Evolutionary conservation across 2,113 vertebrate genomes (phyloP).

Genomic region (Stigmatopora argus): DNA sequence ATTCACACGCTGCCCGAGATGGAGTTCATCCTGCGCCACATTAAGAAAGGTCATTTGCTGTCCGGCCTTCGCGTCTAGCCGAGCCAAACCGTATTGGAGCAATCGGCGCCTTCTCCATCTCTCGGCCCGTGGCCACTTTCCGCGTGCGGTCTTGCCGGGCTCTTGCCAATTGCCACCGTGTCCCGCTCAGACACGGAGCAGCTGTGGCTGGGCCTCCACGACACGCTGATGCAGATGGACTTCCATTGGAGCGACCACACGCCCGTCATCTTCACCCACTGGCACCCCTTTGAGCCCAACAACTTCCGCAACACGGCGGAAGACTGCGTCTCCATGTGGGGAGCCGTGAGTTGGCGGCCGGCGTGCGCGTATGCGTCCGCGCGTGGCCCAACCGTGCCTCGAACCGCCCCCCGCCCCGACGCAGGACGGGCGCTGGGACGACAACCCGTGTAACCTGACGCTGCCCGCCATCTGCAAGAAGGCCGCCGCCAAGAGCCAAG

Average conservation of each 20-base stretch:
- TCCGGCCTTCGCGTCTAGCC: too few species aligned
- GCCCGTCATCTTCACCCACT: conserved; percentile 87
- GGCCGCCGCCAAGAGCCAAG: conserved; percentile 76
- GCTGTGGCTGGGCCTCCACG: conserved; percentile 94
- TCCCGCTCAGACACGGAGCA: conserved; percentile 80
- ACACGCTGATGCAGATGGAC: conserved; percentile 91
- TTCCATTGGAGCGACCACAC: conserved; percentile 95
- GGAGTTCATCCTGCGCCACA: conserved; percentile 84
- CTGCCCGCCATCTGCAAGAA: conserved; percentile 95
- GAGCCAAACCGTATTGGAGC: too few species aligned
- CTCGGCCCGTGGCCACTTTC: too few species aligned
- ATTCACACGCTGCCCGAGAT: conserved; percentile 88
- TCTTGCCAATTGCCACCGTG: too few species aligned
- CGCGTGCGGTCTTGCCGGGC: too few species aligned
- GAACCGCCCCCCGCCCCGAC: too few species aligned
- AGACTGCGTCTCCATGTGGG: conserved; percentile 95
- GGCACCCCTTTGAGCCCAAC: conserved; percentile 96
- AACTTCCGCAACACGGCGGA: conserved; percentile 91
- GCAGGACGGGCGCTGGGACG: conserved; percentile 94
- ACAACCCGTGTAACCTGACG: conserved; percentile 92
- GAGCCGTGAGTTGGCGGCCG: conserved; percentile 74
- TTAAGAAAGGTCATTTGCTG: conserved; percentile 69
- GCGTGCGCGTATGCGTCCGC: not conserved
- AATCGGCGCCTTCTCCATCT: too few species aligned
- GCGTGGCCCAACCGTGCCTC: conserved; percentile 19